Percentiles rank a stretch among this genome's conserved stretches.
Conservation (phyloP, 2,888 invertebrate species). For the Mamestra brassicae region DNA sequence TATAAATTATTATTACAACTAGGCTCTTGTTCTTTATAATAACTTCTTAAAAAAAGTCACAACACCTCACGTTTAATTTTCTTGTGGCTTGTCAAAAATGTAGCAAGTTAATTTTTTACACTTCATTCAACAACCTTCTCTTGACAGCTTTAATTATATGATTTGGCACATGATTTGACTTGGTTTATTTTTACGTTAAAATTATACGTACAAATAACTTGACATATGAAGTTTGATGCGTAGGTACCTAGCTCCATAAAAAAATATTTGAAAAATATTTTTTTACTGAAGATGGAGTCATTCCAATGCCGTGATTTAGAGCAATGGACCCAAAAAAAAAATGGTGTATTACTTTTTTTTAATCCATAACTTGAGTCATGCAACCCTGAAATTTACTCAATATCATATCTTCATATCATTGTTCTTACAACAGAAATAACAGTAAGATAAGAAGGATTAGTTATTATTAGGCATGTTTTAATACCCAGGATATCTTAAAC, state of each 20-base stretch:
- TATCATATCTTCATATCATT: constrained; percentile 19
- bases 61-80: not conserved
- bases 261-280: not conserved
- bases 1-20: not conserved
- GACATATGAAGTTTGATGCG: not conserved
- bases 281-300: not conserved
- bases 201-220: no score
- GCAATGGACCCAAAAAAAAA: not conserved
- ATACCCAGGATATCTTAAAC: not conserved
- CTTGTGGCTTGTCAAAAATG: constrained; percentile 14
- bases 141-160: constrained; percentile 21
- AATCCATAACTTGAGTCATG: not conserved
- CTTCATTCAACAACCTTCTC: not conserved
- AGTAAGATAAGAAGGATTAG: constrained; percentile 24
- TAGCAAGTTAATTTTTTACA: not conserved
- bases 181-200: constrained; percentile 1
- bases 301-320: not conserved
- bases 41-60: constrained; percentile 5
- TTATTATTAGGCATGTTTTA: constrained; percentile 9
- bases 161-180: not conserved
- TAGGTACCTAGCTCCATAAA: not conserved
- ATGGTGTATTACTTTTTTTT: not conserved
- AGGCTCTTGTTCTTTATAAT: not conserved
- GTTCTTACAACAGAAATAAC: constrained; percentile 23
- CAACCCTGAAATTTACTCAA: constrained; percentile 21